Evolutionary conservation across 1,140 invertebrate species (phyloP).

Genomic region (Zophobas morio): DNA sequence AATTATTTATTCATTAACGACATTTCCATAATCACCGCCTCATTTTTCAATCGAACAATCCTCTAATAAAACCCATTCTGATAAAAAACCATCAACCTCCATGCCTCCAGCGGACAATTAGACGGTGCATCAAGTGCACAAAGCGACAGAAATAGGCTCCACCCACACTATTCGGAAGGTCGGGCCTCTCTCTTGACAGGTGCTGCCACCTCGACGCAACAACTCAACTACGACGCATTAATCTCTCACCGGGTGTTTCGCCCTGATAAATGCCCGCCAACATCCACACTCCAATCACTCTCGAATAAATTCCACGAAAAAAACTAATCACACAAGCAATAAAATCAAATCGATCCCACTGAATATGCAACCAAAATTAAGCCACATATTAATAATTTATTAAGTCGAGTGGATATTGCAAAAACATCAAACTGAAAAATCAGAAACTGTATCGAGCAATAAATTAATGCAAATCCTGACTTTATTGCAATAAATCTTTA

Average conservation of each 20-base stretch:
- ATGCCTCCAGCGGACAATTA: slow-evolving; percentile 50
- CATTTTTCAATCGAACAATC: too few species aligned
- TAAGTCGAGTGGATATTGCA: slow-evolving; percentile 18
- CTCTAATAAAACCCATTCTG: slow-evolving; percentile 1
- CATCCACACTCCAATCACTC: slow-evolving; percentile 25
- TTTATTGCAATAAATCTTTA: slow-evolving; percentile 13
- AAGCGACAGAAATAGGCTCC: slow-evolving; percentile 55
- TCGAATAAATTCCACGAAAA: background rate
- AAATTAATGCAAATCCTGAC: slow-evolving; percentile 13
- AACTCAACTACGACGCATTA: slow-evolving; percentile 44
- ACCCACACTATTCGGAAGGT: slow-evolving; percentile 58
- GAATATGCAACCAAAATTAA: background rate
- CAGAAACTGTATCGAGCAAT: slow-evolving; percentile 1
- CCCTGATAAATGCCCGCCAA: slow-evolving; percentile 15
- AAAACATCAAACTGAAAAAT: background rate
- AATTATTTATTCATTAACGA: too few species aligned
- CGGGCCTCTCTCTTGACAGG: slow-evolving; percentile 56
- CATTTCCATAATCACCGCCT: too few species aligned
- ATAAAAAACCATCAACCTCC: slow-evolving; percentile 34
- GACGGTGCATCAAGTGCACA: slow-evolving; percentile 61
- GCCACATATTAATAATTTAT: slow-evolving; percentile 23
- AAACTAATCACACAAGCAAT: slow-evolving; percentile 2
- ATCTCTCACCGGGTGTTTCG: slow-evolving; percentile 45
- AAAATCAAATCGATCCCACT: slow-evolving; percentile 16
- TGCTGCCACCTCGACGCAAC: slow-evolving; percentile 57